Base-by-base conservation (phyloP, 2,113 vertebrate genomes). In the Lipophrys pholis region DNA sequence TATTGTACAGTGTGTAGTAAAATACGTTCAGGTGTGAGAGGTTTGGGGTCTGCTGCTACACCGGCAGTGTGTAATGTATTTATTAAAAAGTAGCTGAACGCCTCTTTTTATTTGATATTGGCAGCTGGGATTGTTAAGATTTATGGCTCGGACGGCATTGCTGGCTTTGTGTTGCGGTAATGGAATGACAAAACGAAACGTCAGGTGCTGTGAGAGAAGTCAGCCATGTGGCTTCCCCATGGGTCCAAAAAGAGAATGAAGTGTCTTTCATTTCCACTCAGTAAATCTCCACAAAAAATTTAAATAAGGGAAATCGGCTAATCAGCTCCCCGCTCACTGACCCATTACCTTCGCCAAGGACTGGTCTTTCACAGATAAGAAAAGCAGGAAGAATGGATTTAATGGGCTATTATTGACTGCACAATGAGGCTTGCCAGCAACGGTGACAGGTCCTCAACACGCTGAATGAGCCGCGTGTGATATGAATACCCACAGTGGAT, bases 291-390 rank as follows among this genome's bases (percentile, higher is more conserved):
- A 69, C 83, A 88, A 80, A 91, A 88, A 79, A 86, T 91, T 90
- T 70, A 82, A 89, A 89, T 90, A 76, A 69, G 53, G 63, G 64
- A 86, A 90, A 93, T 87, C 86, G 79, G 21, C 74, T 81, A 87
- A 89, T 92, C 87, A 81, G 82, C 69, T 73, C 64, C 69, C 66
- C 42, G 64, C 84, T 81, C 84, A 78, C 56, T 90, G 90, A 91
- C 87, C 91, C 87, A 59, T 71, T 88, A 86, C 87, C 80, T 86
- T 73, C 40, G 80, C 86, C 73, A 80, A 89, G 78, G 84, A 82
- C 80, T 89, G 93, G 72, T 87, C 81, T 88, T 77, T 87, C 55
- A 84, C 54, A 90, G 92, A 94, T 94, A 94, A 93, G 89, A 78
- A 78, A 83, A 71, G 69, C 82, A 65, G 74, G 88, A 89, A 92